Evolutionary conservation across 2,888 invertebrate species (phyloP).

Genomic region (Xestia xanthographa): DNA sequence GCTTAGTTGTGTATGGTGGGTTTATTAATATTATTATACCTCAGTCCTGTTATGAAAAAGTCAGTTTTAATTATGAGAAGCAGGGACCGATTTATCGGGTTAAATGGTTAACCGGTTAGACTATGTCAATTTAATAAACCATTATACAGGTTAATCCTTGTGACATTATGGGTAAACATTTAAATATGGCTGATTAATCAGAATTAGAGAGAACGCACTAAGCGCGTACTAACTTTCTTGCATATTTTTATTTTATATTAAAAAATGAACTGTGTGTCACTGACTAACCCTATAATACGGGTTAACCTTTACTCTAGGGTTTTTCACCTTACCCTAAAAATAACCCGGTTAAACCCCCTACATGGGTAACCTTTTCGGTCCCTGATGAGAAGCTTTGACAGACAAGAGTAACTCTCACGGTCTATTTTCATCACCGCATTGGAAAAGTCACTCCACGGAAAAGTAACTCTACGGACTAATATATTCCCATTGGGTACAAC

Average conservation of each 20-base stretch:
- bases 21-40: not conserved
- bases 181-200: not conserved
- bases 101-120: not conserved
- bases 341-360: not conserved
- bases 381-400: not conserved
- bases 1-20: not conserved
- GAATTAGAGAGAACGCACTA: no score
- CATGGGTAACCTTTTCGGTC: not conserved
- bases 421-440: slow-evolving; percentile 11
- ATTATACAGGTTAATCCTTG: not conserved
- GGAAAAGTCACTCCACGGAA: no score
- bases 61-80: not conserved
- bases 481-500: slow-evolving; percentile 22
- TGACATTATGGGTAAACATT: not conserved
- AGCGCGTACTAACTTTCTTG: no score
- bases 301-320: not conserved
- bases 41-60: not conserved
- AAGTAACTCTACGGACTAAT: slow-evolving; percentile 21
- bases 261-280: not conserved
- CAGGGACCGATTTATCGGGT: not conserved
- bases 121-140: not conserved
- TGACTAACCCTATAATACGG: no score
- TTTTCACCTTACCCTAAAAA: not conserved
- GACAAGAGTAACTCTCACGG: not conserved
- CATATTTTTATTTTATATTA: no score